Conservation (phyloP, 2,113 vertebrate species). For the Cercopithecus mona region DNA sequence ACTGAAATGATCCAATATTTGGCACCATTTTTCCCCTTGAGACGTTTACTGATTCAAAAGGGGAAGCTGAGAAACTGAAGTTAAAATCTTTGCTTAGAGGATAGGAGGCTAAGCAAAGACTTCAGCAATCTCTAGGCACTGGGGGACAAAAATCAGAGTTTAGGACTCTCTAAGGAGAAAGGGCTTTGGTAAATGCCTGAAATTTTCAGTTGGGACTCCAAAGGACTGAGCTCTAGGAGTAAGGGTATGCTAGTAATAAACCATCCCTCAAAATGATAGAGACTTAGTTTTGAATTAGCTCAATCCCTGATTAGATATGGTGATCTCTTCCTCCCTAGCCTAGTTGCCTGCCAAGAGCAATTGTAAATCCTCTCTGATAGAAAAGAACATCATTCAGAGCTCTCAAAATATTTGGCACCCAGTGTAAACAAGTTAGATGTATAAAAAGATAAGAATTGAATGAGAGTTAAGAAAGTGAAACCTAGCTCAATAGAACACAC, state of each 20-base stretch:
- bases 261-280: not conserved
- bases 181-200: not conserved
- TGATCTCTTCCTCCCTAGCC: not conserved
- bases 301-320: not conserved
- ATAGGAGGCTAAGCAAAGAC: not conserved
- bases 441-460: slow-evolving; percentile 21
- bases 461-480: not conserved
- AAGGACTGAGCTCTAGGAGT: not conserved
- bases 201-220: not conserved
- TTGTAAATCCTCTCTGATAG: slow-evolving; percentile 19
- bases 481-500: not conserved
- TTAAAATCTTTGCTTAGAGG: not conserved
- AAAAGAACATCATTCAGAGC: slow-evolving; percentile 10
- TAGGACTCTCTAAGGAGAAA: not conserved
- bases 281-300: not conserved
- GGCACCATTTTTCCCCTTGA: slow-evolving; percentile 1
- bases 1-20: slow-evolving; percentile 33
- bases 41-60: slow-evolving; percentile 9
- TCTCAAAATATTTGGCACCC: slow-evolving; percentile 30
- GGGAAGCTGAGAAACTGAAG: slow-evolving; percentile 27
- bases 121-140: not conserved
- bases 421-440: slow-evolving; percentile 7
- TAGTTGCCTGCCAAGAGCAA: slow-evolving; percentile 11
- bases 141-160: not conserved
- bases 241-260: not conserved